phyloP scores from a whole-genome alignment of 2,797 vertebrate species.

The Xenentodon cancila region DNA sequence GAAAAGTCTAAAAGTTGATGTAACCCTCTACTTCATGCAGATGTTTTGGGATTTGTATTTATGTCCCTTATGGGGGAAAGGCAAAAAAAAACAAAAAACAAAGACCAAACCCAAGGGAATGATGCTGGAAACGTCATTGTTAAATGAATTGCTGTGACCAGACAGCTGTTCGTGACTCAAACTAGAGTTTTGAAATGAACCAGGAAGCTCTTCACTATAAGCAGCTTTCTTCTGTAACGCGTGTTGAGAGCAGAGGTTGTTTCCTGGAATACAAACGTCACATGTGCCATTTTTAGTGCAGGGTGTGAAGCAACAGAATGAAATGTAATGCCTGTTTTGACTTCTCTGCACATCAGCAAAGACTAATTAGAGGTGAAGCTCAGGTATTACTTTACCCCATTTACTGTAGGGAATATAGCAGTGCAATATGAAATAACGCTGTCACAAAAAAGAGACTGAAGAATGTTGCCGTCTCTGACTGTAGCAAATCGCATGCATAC shows the following conservation, averaged over 20 bases:
- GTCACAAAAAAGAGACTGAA: slow-evolving; percentile 11
- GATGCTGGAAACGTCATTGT: neutral
- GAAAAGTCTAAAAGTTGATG: too few species aligned
- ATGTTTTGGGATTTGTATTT: too few species aligned
- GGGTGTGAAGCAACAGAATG: slow-evolving; percentile 71
- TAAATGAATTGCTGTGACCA: too few species aligned
- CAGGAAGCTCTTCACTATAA: slow-evolving; percentile 16
- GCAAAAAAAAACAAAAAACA: too few species aligned
- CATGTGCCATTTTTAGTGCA: slow-evolving; percentile 71
- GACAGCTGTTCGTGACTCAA: neutral
- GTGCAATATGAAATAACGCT: too few species aligned
- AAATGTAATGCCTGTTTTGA: slow-evolving; percentile 52
- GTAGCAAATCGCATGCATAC: slow-evolving; percentile 65
- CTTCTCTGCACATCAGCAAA: slow-evolving; percentile 36
- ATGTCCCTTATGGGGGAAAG: too few species aligned
- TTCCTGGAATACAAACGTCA: slow-evolving; percentile 56
- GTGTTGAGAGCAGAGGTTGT: slow-evolving; percentile 41
- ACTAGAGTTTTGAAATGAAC: neutral
- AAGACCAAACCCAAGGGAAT: neutral
- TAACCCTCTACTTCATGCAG: too few species aligned
- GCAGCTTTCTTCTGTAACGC: slow-evolving; percentile 55
- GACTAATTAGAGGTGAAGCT: slow-evolving; percentile 26
- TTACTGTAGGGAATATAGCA: too few species aligned
- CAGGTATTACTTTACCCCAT: slow-evolving; percentile 1
- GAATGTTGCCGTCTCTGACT: slow-evolving; percentile 16